Evolutionary conservation across 2,888 invertebrate species (phyloP), one percentile per base, ranked within the genome.

Genomic region (Pseudococcus viburni): DNA sequence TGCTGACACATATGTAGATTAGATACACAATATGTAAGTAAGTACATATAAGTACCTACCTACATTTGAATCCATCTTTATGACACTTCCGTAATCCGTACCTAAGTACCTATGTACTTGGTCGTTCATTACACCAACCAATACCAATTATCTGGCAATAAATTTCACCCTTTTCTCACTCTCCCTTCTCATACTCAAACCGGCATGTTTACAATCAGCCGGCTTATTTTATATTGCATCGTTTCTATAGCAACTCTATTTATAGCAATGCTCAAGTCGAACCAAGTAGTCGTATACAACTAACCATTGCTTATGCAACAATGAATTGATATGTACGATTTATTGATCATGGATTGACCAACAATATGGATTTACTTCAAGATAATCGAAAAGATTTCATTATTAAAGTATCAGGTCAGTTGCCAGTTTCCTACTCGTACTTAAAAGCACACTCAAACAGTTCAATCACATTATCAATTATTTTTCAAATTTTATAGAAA

Each of bases 331-430:
- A 9, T 22, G 3, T 59, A 59, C n/a, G 1, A 5, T 33, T 26
- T 8, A 7, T 33, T 17, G 17, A 73, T 39, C 73, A 73, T 19
- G 73, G 33, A 73, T 33, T 64, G 22, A 77, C 39, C 17, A 77
- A 33, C 0, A 55, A 80, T n/a, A 88, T 88, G 88, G 88, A 88
- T 39, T 51, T 68, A 68, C 42, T 85, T 85, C 68, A 22, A 22
- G 88, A 88, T 55, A 51, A 48, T 33, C 85, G 88, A n/a, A 88
- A 88, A 77, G 77, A 85, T 17, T 88, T 85, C 55, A 85, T 88
- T 39, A 26, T 85, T 17, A 88, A 88, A 85, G 51, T 88, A 48
- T 77, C 85, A 48, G 88, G 88, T 88, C n/a, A 85, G 88, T 46
- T 0, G 9, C 42, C 42, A 26, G 2, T 4, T 55, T 55, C 1